Evolutionary conservation across 1,140 invertebrate genomes (phyloP), one percentile per base, ranked within the genome.

Genomic region (Steinernema feltiae): DNA sequence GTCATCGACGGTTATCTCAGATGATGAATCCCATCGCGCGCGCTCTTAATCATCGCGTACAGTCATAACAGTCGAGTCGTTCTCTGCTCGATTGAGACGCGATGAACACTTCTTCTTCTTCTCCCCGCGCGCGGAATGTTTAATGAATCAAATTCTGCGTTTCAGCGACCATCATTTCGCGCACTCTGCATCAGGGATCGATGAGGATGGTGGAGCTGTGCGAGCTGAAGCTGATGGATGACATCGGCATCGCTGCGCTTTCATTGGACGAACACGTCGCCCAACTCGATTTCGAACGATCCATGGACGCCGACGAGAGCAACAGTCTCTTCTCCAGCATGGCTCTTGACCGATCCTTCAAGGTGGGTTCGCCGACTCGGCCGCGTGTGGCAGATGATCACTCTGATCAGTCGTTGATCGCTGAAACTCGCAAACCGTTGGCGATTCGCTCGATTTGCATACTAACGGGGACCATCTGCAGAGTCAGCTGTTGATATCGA

Each of bases 231-330:
- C 48, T 82, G 63, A 74, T 82, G 70, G 75, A 70, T 32, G 72
- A 73, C 18, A 75, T 75, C 69, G 41, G 69, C 78, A 32, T 78
- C 76, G 77, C 74, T 73, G 3, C 71, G 73, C 15, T 81, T 80
- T 72, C n/a, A n/a, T 83, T 85, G 41, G 83, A 85, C 70, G 69
- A 84, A 7, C 81, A 85, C 30, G 77, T 85, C 30, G 84, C 84
- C 0, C 69, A 85, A n/a, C 71, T 85, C 24, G 83, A 84, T 71
- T 85, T 85, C 71, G 82, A 78, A 29, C 78, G 82, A 0, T 82
- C 80, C 0, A 79, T 79, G 18, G 73, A 70, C 29, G 71, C 48
- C 27, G 79, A 77, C 48, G 80, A 17, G n/a, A 30, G 35, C 12
- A 32, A 79, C 18, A 79, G 21, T 29, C 31, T 79, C 17, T 78